Conservation (phyloP, 2,888 invertebrate species). For the Mechanitis messenoides region DNA sequence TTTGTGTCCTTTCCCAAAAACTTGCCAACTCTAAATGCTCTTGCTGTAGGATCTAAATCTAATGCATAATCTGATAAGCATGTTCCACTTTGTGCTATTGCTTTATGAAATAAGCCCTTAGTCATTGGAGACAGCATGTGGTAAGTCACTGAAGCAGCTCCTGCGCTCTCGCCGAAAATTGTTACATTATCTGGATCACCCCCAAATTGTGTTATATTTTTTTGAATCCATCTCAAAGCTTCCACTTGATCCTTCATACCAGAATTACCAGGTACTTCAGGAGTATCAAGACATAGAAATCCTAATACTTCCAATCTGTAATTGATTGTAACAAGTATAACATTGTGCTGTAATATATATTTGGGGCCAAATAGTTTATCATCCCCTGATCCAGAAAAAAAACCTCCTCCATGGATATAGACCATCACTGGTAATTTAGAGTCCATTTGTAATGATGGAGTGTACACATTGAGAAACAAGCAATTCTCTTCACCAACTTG, state of each 20-base stretch:
- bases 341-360: slow-evolving; percentile 49
- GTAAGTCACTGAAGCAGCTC: slow-evolving; percentile 47
- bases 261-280: slow-evolving; percentile 52
- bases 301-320: slow-evolving; percentile 53
- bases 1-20: slow-evolving; percentile 34
- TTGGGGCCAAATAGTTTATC: slow-evolving; percentile 45
- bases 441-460: slow-evolving; percentile 33
- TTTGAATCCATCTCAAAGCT: slow-evolving; percentile 44
- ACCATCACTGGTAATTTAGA: slow-evolving; percentile 52
- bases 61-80: slow-evolving; percentile 36
- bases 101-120: slow-evolving; percentile 47
- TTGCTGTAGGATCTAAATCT: slow-evolving; percentile 21
- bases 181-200: slow-evolving; percentile 46
- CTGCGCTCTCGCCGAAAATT: slow-evolving; percentile 53
- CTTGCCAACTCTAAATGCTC: slow-evolving; percentile 35
- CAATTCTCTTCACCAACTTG: slow-evolving; percentile 47
- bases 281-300: slow-evolving; percentile 42
- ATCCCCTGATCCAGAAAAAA: slow-evolving; percentile 45
- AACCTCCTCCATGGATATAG: slow-evolving; percentile 56
- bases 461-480: slow-evolving; percentile 49
- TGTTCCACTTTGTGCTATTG: slow-evolving; percentile 48
- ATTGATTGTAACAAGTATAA: slow-evolving; percentile 56
- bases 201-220: slow-evolving; percentile 45
- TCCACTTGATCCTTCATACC: slow-evolving; percentile 52
- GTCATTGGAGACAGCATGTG: slow-evolving; percentile 54